Percentiles rank a stretch among this genome's conserved stretches.
These are phyloP conservation scores for Tetragonula clypearis DNA, from an alignment of 1,140 invertebrate species.

Conservation along the genomic window DNA sequence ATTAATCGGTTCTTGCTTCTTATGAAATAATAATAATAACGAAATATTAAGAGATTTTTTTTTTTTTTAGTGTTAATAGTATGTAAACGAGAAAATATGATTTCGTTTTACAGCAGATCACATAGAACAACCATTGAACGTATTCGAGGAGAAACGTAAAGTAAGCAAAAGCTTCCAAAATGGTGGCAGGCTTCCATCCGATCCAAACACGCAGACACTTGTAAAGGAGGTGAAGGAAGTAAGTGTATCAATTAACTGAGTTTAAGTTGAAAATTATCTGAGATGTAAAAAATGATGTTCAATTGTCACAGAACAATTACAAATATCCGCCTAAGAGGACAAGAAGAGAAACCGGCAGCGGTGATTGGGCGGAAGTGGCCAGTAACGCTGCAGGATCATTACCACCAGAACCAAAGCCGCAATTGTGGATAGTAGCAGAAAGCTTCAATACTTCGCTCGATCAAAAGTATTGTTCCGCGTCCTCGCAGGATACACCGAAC, in stretches of 20 bases:
- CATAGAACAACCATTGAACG: constrained; percentile 76
- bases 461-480: constrained; percentile 75
- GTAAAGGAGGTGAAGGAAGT: constrained; percentile 74
- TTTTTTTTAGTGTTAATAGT: not conserved
- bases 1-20: too few relatives aligned
- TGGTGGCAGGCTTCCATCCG: constrained; percentile 77
- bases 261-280: not conserved
- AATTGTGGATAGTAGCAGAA: constrained; percentile 74
- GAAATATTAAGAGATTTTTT: not conserved
- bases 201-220: constrained; percentile 77
- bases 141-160: constrained; percentile 78
- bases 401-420: constrained; percentile 76
- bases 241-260: not conserved
- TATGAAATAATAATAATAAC: too few relatives aligned
- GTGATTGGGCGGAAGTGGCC: constrained; percentile 78
- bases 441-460: constrained; percentile 77
- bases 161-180: constrained; percentile 77
- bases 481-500: constrained; percentile 70
- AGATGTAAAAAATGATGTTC: not conserved
- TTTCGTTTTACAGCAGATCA: constrained; percentile 71
- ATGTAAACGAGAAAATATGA: not conserved
- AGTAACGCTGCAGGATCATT: constrained; percentile 78
- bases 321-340: constrained; percentile 77
- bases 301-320: constrained; percentile 70
- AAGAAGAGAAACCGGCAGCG: constrained; percentile 70